Percentiles rank a stretch among this genome's conserved stretches.
These are phyloP conservation scores for Phrynocephalus versicolor DNA, from an alignment of 2,113 vertebrate species.

Conservation along the genomic window DNA sequence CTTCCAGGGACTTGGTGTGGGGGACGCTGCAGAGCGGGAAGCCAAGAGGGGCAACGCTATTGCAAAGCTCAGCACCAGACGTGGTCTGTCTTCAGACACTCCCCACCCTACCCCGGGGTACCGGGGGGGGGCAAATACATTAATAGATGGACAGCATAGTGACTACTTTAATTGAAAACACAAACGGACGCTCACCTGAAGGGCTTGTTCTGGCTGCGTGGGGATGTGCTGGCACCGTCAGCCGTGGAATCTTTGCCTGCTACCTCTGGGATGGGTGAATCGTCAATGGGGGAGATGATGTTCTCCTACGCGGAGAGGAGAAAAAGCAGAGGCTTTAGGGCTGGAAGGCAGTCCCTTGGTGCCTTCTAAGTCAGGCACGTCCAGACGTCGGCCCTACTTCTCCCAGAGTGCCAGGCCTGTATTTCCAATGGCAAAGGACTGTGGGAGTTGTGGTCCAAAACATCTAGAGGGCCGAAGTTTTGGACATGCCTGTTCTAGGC, in stretches of 20 bases:
- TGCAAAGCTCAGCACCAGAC: background rate
- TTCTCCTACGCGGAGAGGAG: slow-evolving; percentile 80
- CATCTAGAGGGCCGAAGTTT: too few relatives aligned
- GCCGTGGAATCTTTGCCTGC: slow-evolving; percentile 86
- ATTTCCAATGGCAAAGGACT: too few relatives aligned
- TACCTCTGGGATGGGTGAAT: slow-evolving; percentile 95
- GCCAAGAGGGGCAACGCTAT: rapidly evolving
- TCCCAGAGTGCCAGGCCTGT: too few relatives aligned
- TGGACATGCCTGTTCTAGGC: too few relatives aligned
- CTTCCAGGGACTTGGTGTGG: slow-evolving; percentile 95
- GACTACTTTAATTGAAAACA: background rate
- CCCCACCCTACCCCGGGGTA: background rate
- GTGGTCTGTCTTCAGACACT: background rate
- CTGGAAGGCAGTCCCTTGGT: too few relatives aligned
- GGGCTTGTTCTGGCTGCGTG: slow-evolving; percentile 94
- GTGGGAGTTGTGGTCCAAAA: too few relatives aligned
- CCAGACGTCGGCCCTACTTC: too few relatives aligned
- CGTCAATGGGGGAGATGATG: slow-evolving; percentile 98
- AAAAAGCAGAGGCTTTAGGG: background rate
- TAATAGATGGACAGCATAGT: background rate
- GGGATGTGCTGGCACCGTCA: slow-evolving; percentile 92
- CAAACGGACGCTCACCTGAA: slow-evolving; percentile 83
- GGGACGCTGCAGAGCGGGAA: slow-evolving; percentile 79
- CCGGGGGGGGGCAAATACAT: too few relatives aligned
- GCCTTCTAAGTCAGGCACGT: too few relatives aligned